Conservation (phyloP, 2,797 vertebrate species). For the Vireo griseus region DNA sequence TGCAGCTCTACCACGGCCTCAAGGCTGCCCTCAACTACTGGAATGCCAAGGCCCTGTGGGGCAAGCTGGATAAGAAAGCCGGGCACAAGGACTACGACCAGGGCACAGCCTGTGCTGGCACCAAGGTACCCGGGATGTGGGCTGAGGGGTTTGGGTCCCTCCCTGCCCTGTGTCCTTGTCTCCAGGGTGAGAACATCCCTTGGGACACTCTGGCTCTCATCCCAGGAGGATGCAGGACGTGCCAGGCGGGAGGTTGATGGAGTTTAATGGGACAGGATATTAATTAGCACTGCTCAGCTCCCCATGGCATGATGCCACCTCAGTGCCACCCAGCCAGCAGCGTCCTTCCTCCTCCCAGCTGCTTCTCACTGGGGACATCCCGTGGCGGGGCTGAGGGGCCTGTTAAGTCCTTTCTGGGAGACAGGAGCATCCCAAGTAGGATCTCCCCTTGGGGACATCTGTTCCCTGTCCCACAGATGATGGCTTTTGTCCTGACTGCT, state of each 20-base stretch:
- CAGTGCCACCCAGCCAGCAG: neutral
- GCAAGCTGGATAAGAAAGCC: constrained; percentile 88
- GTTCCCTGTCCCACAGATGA: neutral
- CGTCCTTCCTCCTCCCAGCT: neutral
- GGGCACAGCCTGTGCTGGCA: constrained; percentile 80
- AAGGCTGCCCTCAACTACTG: constrained; percentile 91
- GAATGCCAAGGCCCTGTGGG: constrained; percentile 92
- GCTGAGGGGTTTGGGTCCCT: neutral
- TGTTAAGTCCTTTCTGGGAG: neutral
- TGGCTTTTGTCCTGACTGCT: neutral
- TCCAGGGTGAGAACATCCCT: neutral
- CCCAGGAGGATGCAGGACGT: neutral
- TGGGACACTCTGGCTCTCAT: neutral
- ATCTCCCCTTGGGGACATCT: neutral
- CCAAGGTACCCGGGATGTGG: constrained; percentile 74
- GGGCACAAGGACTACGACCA: constrained; percentile 83
- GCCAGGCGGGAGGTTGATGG: neutral
- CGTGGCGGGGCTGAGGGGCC: neutral
- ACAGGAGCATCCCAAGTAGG: neutral
- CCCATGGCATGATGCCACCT: neutral
- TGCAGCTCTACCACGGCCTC: constrained; percentile 80
- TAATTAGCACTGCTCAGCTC: neutral
- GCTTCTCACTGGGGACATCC: neutral
- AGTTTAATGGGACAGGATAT: neutral
- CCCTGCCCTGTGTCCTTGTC: neutral